Percentiles rank a stretch among this genome's conserved stretches.
Conservation (phyloP, 2,888 invertebrate genomes). For the Cinara cedri region DNA sequence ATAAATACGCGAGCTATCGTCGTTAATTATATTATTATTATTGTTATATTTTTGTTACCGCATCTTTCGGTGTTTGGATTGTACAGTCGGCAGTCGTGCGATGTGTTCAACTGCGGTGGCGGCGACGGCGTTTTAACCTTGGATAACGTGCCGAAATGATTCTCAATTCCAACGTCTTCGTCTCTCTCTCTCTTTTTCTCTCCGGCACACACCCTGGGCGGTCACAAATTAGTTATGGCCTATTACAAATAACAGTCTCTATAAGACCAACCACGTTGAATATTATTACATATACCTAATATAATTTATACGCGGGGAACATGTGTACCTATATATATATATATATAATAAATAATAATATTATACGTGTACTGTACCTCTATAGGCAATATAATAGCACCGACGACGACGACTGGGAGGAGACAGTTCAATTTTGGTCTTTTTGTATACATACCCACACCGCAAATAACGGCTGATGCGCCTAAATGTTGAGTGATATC, state of each 20-base stretch:
- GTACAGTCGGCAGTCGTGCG: too few species aligned
- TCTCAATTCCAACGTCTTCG: slow-evolving; percentile 38
- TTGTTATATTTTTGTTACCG: background rate
- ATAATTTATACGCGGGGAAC: background rate
- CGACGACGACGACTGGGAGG: too few species aligned
- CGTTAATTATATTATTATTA: background rate
- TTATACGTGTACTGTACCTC: background rate
- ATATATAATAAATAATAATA: slow-evolving; percentile 2
- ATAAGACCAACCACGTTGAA: slow-evolving; percentile 53
- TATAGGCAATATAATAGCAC: background rate
- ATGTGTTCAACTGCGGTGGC: too few species aligned
- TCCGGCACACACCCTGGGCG: slow-evolving; percentile 48
- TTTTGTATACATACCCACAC: background rate
- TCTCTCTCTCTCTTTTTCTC: too few species aligned
- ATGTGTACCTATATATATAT: background rate
- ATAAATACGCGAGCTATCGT: background rate
- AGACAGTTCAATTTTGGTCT: slow-evolving; percentile 4
- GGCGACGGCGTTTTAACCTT: background rate
- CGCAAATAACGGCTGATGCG: too few species aligned
- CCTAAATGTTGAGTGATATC: too few species aligned
- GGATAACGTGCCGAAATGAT: slow-evolving; percentile 42
- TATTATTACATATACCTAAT: slow-evolving; percentile 22
- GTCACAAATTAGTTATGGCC: slow-evolving; percentile 57
- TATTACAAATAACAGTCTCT: slow-evolving; percentile 31
- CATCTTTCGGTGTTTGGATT: background rate